phyloP scores from a whole-genome alignment of 2,888 invertebrate species.

The Thecophora atra region DNA sequence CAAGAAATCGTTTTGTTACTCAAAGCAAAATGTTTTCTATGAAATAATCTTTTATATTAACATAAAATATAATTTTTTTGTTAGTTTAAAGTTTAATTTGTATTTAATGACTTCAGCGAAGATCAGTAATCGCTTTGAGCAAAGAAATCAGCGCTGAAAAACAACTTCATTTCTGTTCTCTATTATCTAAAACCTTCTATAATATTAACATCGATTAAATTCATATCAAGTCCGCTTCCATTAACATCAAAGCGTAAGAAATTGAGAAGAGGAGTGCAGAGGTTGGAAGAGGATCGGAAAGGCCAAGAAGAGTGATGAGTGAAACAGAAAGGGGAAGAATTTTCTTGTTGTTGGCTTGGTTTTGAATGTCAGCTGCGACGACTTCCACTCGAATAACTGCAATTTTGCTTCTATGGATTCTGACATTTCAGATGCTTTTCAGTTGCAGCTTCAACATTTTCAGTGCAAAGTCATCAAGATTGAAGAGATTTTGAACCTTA shows the following conservation, averaged over 20 bases:
- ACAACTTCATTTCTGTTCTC: background rate
- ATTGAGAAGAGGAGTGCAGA: too few species aligned
- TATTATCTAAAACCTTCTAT: background rate
- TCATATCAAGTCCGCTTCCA: too few species aligned
- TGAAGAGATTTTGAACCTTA: background rate
- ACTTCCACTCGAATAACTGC: background rate
- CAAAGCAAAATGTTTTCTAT: too few species aligned
- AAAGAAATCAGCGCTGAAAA: background rate
- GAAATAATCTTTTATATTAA: too few species aligned
- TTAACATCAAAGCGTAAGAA: too few species aligned
- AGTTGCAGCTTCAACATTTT: too few species aligned
- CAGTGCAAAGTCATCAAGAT: too few species aligned
- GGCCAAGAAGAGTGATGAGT: background rate
- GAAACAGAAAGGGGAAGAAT: background rate
- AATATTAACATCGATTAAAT: background rate
- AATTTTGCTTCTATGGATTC: background rate
- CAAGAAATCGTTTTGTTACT: too few species aligned
- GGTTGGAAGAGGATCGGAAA: background rate
- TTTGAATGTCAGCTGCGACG: background rate
- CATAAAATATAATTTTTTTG: too few species aligned
- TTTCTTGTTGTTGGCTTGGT: background rate
- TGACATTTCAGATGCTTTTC: background rate
- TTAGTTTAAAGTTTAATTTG: too few species aligned
- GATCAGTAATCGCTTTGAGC: background rate
- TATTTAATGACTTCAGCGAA: conserved; percentile 35